Percentiles rank a stretch among this genome's conserved stretches.
phyloP scores from a whole-genome alignment of 2,113 vertebrate genomes.

The Poeciliopsis prolifica region DNA sequence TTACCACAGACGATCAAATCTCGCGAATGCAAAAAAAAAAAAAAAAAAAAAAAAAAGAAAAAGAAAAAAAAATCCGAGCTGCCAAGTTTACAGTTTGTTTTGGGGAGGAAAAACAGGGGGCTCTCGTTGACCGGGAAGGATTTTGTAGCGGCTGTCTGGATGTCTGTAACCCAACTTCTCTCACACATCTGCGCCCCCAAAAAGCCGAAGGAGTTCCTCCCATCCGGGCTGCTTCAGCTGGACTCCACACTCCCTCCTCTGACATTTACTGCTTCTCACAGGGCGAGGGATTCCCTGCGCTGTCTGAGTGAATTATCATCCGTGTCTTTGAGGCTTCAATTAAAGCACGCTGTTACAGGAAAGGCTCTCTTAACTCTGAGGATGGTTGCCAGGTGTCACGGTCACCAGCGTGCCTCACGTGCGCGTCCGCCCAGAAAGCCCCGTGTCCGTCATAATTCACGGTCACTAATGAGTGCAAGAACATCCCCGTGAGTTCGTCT shows the following conservation, averaged over 20 bases:
- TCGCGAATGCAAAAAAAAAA: background rate
- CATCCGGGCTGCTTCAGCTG: conserved; percentile 44
- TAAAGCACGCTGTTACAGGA: background rate
- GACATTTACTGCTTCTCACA: conserved; percentile 1
- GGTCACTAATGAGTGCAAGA: background rate
- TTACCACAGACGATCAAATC: conserved; percentile 34
- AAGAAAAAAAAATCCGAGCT: conserved; percentile 4
- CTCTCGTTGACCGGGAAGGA: conserved; percentile 37
- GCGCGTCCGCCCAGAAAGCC: background rate
- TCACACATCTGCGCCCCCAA: conserved; percentile 55
- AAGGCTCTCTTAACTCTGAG: background rate
- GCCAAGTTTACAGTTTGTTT: conserved; percentile 33
- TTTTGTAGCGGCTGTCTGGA: conserved; percentile 30
- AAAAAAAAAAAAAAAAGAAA: background rate
- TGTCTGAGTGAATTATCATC: conserved; percentile 13
- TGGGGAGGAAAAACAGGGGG: background rate
- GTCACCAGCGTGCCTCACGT: background rate
- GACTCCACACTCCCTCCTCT: conserved; percentile 17
- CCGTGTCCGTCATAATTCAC: background rate
- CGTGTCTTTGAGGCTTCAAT: background rate
- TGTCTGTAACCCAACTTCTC: conserved; percentile 50
- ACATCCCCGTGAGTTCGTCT: background rate
- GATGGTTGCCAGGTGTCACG: background rate
- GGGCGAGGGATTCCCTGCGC: conserved; percentile 24
- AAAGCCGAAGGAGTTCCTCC: conserved; percentile 51